Base-by-base conservation (phyloP, 2,113 vertebrate species). In the Notarius quadriscutis region DNA sequence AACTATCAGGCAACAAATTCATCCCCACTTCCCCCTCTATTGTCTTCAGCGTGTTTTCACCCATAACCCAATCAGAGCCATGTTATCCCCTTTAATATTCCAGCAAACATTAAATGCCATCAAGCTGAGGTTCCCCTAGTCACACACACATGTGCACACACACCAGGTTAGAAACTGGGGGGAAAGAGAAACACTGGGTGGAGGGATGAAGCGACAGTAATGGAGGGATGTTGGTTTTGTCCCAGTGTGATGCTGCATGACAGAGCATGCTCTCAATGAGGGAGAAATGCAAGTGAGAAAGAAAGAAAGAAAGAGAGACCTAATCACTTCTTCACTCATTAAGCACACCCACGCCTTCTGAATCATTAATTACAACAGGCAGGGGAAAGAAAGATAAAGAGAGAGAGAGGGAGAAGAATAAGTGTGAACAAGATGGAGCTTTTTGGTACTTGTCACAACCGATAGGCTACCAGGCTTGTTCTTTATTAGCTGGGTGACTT, bases 251-350 rank as follows among this genome's bases (percentile, higher is more conserved):
- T 15, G 30, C 83, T 75, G 53, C 69, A 48, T 15, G 2, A 60
- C 69, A 34, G 62, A 83, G 62, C 25, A 30, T 2, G 25, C 41
- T n/a, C 81, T 67, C 60, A 67, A 27, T 83, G 34, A 30, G 62
- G 63, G 62, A 67, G 81, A 69, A 53, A 50, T 25, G 18, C 62
- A 67, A 50, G 34, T 51, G 34, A 65, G 81, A 22, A 65, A 50
- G 81, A n/a, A 65, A 50, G 81, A n/a, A 75, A 30, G 30, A 84
- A 41, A 86, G 84, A 58, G 75, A 84, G 51, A 82, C 86, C 84
- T 87, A 89, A 89, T 85, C 80, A 84, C 83, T 81, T 87, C 75
- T 84, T 65, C 65, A 82, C 83, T 89, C 82, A 87, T 89, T 89
- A 89, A 80, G 58, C n/a, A 86, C 65, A 57, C 69, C 77, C 77